Evolutionary conservation across 2,888 invertebrate species (phyloP).

Genomic region (Drosophila kanekoi): DNA sequence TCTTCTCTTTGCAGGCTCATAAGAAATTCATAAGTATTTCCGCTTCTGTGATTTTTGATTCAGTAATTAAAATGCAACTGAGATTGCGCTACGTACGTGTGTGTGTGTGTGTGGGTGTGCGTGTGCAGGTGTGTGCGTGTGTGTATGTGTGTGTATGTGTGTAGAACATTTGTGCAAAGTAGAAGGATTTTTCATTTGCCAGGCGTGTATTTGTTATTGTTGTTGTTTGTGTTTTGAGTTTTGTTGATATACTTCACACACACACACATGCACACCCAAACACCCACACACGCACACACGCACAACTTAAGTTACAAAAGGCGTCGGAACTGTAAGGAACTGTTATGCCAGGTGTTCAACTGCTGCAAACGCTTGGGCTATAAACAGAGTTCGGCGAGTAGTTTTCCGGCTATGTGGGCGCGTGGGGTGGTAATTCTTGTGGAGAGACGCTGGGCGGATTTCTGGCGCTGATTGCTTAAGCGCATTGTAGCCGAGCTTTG

Average conservation of each 20-base stretch:
- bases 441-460: slow-evolving; percentile 3
- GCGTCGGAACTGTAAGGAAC: slow-evolving; percentile 31
- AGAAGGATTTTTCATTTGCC: slow-evolving; percentile 52
- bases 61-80: slow-evolving; percentile 84
- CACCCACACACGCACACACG: too few species aligned
- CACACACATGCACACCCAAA: slow-evolving; percentile 8
- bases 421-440: slow-evolving; percentile 6
- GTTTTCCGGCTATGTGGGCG: neutral
- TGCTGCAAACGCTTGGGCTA: slow-evolving; percentile 24
- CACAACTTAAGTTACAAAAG: slow-evolving; percentile 14
- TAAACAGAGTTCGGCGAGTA: slow-evolving; percentile 9
- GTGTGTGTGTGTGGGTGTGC: too few species aligned
- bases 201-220: slow-evolving; percentile 51
- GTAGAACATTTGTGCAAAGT: slow-evolving; percentile 44
- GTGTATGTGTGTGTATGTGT: slow-evolving; percentile 19
- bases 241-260: slow-evolving; percentile 56
- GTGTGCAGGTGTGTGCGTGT: slow-evolving; percentile 12
- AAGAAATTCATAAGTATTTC: slow-evolving; percentile 84
- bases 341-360: slow-evolving; percentile 72
- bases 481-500: slow-evolving; percentile 70
- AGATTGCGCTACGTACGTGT: slow-evolving; percentile 62
- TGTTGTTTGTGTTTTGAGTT: slow-evolving; percentile 58
- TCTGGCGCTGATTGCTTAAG: slow-evolving; percentile 65
- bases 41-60: slow-evolving; percentile 83
- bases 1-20: slow-evolving; percentile 72